A percentile compares a stretch with the other conserved stretches of the same genome.
Evolutionary conservation across 2,113 vertebrate species (phyloP).

Genomic region (Notiomystis cincta): DNA sequence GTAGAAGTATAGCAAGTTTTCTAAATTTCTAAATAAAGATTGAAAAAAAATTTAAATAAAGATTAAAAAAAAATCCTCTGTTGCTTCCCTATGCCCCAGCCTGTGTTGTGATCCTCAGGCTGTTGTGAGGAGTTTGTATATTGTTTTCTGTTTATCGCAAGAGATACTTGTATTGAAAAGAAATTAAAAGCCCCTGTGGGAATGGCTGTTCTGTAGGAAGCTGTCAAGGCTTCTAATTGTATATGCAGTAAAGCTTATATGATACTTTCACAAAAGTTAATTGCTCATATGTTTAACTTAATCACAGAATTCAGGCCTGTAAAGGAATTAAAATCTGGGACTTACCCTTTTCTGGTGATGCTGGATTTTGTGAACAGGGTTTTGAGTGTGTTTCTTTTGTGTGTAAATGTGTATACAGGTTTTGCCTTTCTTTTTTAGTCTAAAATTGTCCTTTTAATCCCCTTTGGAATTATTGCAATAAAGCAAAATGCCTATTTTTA

Average conservation of each 20-base stretch:
- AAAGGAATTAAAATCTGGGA: background rate
- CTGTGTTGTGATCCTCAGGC: background rate
- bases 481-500: background rate
- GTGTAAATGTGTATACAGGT: background rate
- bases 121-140: background rate
- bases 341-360: background rate
- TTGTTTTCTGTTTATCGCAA: slow-evolving; percentile 2
- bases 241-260: background rate
- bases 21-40: background rate
- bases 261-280: background rate
- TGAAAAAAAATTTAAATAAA: background rate
- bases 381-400: background rate
- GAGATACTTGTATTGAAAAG: background rate
- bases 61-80: background rate
- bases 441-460: background rate
- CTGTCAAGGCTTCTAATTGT: slow-evolving; percentile 7
- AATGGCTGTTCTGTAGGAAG: background rate
- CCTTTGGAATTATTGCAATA: background rate
- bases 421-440: background rate
- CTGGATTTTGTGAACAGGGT: background rate
- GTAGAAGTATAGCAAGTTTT: background rate
- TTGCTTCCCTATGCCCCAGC: background rate
- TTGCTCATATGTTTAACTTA: background rate
- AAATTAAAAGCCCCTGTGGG: background rate
- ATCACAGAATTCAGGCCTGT: background rate